phyloP scores from a whole-genome alignment of 2,113 vertebrate genomes.

The Desmodus rotundus region DNA sequence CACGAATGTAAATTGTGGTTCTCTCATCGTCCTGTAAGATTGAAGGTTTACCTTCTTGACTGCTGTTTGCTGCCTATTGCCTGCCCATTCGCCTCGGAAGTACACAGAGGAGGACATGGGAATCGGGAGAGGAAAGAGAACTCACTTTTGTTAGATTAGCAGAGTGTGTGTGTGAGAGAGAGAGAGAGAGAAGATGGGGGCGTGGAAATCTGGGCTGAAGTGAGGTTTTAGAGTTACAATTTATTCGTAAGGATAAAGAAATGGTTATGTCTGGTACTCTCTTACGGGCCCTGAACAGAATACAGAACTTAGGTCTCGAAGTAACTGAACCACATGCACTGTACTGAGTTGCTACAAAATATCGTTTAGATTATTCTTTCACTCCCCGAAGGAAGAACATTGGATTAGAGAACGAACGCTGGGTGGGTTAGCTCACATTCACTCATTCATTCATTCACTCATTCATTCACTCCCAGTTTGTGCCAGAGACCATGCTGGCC shows the following conservation, averaged over 20 bases:
- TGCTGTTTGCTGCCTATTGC: not conserved
- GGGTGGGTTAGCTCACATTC: rapidly evolving
- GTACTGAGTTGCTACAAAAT: rapidly evolving
- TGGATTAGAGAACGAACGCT: not conserved
- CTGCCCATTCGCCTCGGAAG: not conserved
- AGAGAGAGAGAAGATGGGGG: no score
- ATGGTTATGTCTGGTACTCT: not conserved
- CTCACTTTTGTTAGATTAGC: not conserved
- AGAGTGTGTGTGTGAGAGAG: no score
- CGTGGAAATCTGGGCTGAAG: not conserved
- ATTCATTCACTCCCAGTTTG: not conserved
- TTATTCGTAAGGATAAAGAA: not conserved
- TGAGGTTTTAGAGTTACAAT: not conserved
- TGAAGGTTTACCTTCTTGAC: not conserved
- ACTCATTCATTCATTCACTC: not conserved
- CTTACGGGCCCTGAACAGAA: not conserved
- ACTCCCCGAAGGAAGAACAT: not conserved
- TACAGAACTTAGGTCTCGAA: not conserved
- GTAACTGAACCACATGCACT: not conserved
- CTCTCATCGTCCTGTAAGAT: not conserved
- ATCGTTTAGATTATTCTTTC: rapidly evolving
- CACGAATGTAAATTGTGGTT: not conserved
- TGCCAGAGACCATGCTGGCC: not conserved
- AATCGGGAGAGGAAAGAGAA: not conserved
- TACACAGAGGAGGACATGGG: not conserved